Percentiles rank a stretch among this genome's conserved stretches.
These are phyloP conservation scores for Biston stratarius DNA, from an alignment of 2,888 invertebrate genomes.

Conservation along the genomic window DNA sequence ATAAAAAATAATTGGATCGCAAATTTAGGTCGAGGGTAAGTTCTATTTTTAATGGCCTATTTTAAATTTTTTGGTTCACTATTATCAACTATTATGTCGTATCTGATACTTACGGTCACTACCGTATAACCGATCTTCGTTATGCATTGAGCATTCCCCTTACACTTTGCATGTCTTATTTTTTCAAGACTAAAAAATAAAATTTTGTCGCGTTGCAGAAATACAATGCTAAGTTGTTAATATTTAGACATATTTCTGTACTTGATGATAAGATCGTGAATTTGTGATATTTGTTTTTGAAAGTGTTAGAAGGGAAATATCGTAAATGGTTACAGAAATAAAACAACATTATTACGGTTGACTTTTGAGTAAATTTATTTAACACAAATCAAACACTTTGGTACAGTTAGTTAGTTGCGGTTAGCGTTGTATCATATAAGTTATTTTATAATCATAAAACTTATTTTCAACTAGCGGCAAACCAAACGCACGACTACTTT, in stretches of 20 bases:
- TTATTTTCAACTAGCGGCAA: conserved; percentile 68
- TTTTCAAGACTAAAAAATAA: not conserved
- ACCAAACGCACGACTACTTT: conserved; percentile 70
- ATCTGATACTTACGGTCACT: too few species aligned
- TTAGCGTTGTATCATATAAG: conserved; percentile 69
- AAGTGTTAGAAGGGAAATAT: not conserved
- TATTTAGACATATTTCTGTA: conserved; percentile 7
- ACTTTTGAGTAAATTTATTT: conserved; percentile 85
- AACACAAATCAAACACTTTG: conserved; percentile 87
- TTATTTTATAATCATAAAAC: conserved; percentile 60
- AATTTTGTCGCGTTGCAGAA: not conserved
- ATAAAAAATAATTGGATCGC: too few species aligned
- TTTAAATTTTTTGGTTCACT: too few species aligned
- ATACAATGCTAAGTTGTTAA: not conserved
- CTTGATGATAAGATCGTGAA: conserved; percentile 17
- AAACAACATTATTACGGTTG: conserved; percentile 71
- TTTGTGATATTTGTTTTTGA: conserved; percentile 15
- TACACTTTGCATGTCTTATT: not conserved
- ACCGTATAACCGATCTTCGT: too few species aligned
- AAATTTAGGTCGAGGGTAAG: too few species aligned
- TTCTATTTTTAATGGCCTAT: too few species aligned
- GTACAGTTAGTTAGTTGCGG: conserved; percentile 84
- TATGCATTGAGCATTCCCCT: not conserved
- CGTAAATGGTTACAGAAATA: conserved; percentile 52
- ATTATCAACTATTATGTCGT: too few species aligned